A percentile compares a stretch with the other conserved stretches of the same genome.
Conservation (phyloP, 2,888 invertebrate genomes). For the Therioaphis trifolii region DNA sequence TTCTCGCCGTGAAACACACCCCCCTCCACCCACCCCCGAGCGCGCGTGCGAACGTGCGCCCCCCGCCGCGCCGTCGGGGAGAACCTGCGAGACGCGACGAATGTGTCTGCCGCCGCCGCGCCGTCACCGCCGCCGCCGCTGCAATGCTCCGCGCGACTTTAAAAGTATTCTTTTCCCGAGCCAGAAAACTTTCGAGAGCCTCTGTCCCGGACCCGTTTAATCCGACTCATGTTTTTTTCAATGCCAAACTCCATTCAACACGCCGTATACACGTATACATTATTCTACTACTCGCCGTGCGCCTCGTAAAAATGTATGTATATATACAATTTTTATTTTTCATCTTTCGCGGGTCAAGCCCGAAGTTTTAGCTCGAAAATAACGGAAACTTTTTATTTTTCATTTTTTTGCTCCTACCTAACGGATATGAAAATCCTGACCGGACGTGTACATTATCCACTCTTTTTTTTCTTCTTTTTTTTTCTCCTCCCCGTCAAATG, state of each 20-base stretch:
- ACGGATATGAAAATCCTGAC: background rate
- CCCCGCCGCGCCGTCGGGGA: no score
- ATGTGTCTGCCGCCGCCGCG: no score
- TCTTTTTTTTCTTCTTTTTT: background rate
- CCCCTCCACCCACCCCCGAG: background rate
- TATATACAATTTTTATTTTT: slow-evolving; percentile 43
- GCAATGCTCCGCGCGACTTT: slow-evolving; percentile 32
- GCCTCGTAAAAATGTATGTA: no score
- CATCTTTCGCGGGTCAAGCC: slow-evolving; percentile 14
- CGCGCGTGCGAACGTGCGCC: no score
- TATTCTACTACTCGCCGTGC: no score
- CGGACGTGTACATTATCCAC: background rate
- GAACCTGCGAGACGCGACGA: no score
- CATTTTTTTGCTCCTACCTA: background rate
- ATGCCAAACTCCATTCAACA: slow-evolving; percentile 25
- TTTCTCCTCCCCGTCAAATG: background rate
- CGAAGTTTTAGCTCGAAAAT: background rate
- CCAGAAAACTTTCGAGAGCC: slow-evolving; percentile 51
- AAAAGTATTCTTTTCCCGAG: slow-evolving; percentile 37
- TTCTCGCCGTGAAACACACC: no score
- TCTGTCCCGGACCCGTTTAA: slow-evolving; percentile 41
- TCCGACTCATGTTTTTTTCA: slow-evolving; percentile 50
- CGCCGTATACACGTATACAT: no score
- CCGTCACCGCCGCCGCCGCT: no score
- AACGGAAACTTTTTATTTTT: background rate